Percentiles rank a stretch among this genome's conserved stretches.
Conservation (phyloP, 2,797 vertebrate species). For the Poecilia velifera region DNA sequence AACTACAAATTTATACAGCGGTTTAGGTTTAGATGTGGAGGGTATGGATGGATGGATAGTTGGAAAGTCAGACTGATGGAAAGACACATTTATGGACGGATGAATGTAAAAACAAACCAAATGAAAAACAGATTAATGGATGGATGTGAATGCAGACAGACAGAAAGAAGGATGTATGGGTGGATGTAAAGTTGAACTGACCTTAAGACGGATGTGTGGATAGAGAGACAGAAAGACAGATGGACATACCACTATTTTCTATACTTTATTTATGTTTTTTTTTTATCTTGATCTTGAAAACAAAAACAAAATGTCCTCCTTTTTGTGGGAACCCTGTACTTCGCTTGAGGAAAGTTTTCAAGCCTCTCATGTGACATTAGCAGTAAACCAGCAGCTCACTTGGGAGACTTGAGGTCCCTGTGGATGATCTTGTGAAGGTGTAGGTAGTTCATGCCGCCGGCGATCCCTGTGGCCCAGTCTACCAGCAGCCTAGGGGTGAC, state of each 20-base stretch:
- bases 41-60: not conserved
- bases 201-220: not conserved
- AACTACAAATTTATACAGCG: not conserved
- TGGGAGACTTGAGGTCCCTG: slow-evolving; percentile 98
- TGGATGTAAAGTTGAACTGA: not conserved
- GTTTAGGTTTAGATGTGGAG: not conserved
- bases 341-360: not conserved
- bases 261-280: not conserved
- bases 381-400: slow-evolving; percentile 82
- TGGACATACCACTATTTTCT: not conserved
- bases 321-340: not conserved
- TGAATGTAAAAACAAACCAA: not conserved
- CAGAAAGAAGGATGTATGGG: not conserved
- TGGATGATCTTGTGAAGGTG: slow-evolving; percentile 99
- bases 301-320: not conserved
- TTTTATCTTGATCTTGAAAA: not conserved
- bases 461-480: slow-evolving; percentile 97
- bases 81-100: not conserved
- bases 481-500: slow-evolving; percentile 92
- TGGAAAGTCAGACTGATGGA: not conserved
- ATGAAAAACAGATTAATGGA: not conserved
- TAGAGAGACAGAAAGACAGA: not conserved
- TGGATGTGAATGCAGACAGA: not conserved
- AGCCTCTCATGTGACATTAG: not conserved
- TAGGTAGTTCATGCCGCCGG: slow-evolving; percentile 98